Evolutionary conservation across 2,888 invertebrate species (phyloP), one percentile per base, ranked within the genome.

Genomic region (Caenorhabditis sp.): DNA sequence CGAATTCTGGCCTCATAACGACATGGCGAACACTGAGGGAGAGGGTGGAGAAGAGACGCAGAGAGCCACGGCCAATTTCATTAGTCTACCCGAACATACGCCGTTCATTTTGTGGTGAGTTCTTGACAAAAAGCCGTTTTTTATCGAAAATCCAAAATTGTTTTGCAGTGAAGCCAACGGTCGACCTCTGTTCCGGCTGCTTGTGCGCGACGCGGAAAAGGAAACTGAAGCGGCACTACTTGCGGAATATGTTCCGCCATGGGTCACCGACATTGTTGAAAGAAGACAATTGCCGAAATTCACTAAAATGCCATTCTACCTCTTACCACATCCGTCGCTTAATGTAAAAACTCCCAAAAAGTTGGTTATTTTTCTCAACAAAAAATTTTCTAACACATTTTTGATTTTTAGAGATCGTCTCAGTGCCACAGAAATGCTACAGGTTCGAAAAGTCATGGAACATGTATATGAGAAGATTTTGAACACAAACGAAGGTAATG

Each of bases 371-470:
- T 60, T 24, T n/a, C n/a, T n/a, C n/a, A n/a, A n/a, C n/a, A n/a
- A n/a, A n/a, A n/a, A n/a, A n/a, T n/a, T n/a, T n/a, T n/a, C n/a
- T n/a, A n/a, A n/a, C 12, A 60, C 24, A 37, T 23, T 49, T 50
- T 50, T 50, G 64, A 26, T 24, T 1, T 17, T 50, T 8, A 90
- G 97, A 92, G 99, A 99, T 89, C 93, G 97, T 19, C 90, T 99
- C 81, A 95, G 97, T 67, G 99, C 99, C 1, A 99, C 97, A 88
- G 99, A 99, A 89, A 97, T 99, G 90, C 94, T 99, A 84, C 97
- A 96, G 89, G 95, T 97, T 85, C 92, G 97, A 49, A 99, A 99
- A 90, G 97, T 99, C 0, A 95, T 97, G 23, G 99, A 99, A 88
- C 97, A 99, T 88, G 96, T 99, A 12, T 93, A 95, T 65, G 97